Base-by-base conservation (phyloP, 2,113 vertebrate genomes). In the Leptodactylus fuscus region DNA sequence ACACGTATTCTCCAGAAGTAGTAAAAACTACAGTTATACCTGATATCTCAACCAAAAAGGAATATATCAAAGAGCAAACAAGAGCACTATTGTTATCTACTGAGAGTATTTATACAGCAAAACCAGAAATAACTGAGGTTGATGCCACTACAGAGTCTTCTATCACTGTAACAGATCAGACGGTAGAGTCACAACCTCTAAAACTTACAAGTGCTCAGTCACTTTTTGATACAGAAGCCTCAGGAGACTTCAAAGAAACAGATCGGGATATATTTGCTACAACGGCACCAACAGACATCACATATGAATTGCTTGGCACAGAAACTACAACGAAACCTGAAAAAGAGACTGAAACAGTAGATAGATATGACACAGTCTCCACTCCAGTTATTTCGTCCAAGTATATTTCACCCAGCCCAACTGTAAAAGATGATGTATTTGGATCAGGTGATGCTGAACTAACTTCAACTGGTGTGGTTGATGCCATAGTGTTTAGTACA, bases 361-460 rank as follows among this genome's bases (percentile, higher is more conserved):
- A 34, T 16, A 29, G 27, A 27, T 5, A 55, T 55, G 10, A 55
- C 41, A 62, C 58, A 81, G 10, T 18, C 18, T 49, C 18, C 16
- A 16, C 65, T 15, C 4, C 11, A 22, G 32, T 36, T 48, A n/a
- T n/a, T n/a, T n/a, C n/a, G n/a, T n/a, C n/a, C n/a, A n/a, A n/a
- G n/a, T n/a, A n/a, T n/a, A n/a, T n/a, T n/a, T n/a, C n/a, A n/a
- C n/a, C 34, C 44, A 11, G n/a, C 15, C 24, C 49, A 75, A 62
- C 34, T 29, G 82, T 38, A 41, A 46, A 38, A 15, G 81, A 73
- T 58, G 22, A 55, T n/a, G 10, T 75, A 41, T 44, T 44, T 18
- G 82, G 58, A 13, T 78, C 82, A 16, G 82, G 74, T 11, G 82
- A 85, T 41, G 16, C 11, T 36, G 82, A 77, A 24, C 29, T 32